Percentiles rank a stretch among this genome's conserved stretches.
Conservation (phyloP, 2,113 vertebrate species). For the Ia io region DNA sequence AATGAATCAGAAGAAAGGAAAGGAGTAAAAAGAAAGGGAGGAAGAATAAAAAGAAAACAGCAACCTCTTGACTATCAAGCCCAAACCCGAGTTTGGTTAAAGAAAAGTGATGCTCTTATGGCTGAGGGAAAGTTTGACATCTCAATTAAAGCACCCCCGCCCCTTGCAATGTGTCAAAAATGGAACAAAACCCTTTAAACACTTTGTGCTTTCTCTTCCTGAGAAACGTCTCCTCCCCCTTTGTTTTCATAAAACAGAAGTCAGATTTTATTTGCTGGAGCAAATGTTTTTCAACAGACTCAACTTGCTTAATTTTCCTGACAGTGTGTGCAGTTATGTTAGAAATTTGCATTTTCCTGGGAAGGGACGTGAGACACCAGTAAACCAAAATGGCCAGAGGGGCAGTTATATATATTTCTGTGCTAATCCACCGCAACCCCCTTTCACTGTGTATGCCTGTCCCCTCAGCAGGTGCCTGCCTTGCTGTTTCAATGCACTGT, state of each 20-base stretch:
- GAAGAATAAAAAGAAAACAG: neutral
- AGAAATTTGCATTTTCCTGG: neutral
- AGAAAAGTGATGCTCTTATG: neutral
- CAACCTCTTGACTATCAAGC: neutral
- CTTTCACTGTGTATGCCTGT: neutral
- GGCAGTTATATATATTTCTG: neutral
- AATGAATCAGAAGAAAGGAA: neutral
- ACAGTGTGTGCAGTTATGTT: constrained; percentile 32
- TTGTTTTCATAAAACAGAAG: constrained; percentile 18
- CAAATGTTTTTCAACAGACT: constrained; percentile 47
- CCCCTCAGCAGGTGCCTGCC: too few species aligned
- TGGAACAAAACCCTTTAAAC: neutral
- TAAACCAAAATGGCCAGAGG: neutral
- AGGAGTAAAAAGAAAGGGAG: neutral
- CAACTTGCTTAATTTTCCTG: constrained; percentile 18
- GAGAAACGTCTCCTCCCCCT: neutral
- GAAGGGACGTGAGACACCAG: neutral
- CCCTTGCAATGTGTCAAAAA: neutral
- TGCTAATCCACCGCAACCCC: neutral
- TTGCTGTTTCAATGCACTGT: neutral
- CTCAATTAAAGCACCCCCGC: neutral
- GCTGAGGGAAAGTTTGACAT: neutral
- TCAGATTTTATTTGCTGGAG: constrained; percentile 32
- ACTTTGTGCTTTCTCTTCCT: neutral
- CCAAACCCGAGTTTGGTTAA: neutral